Conservation (phyloP, 30 jellyfish, hydroid and myxozoan genomes). For the Aurelia sp. region DNA sequence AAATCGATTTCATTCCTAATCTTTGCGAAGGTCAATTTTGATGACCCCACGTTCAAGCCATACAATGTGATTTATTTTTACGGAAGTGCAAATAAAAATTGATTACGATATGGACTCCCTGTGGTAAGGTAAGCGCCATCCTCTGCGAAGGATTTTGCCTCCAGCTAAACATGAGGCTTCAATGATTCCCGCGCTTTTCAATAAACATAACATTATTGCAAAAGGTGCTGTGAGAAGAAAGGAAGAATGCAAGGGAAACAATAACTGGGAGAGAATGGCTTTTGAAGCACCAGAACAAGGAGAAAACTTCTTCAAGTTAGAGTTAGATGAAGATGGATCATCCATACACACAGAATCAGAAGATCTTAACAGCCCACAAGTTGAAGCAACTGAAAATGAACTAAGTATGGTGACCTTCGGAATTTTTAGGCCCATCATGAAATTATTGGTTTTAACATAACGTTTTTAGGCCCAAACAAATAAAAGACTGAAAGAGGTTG, state of each 20-base stretch:
- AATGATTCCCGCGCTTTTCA: not conserved
- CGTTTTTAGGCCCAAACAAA: no score
- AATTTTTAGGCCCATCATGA: no score
- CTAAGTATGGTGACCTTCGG: not conserved
- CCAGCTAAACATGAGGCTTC: no score
- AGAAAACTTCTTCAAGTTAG: conserved; percentile 29
- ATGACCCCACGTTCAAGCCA: no score
- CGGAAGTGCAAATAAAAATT: no score
- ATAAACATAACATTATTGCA: not conserved
- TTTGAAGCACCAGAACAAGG: conserved; percentile 24
- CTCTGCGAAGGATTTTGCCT: not conserved
- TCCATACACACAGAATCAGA: conserved; percentile 64
- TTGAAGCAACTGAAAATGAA: conserved; percentile 64
- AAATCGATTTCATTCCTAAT: no score
- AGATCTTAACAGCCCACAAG: conserved; percentile 70
- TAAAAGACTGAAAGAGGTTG: no score
- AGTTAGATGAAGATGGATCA: conserved; percentile 55
- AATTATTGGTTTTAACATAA: no score
- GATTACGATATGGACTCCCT: no score
- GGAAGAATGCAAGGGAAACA: not conserved
- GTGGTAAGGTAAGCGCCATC: no score
- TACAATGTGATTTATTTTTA: no score
- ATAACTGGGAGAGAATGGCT: conserved; percentile 2
- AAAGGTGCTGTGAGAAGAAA: not conserved
- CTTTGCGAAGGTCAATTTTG: no score